These are phyloP conservation scores for Triplophysa rosa DNA, from an alignment of 2,113 vertebrate species.

Conservation along the genomic window DNA sequence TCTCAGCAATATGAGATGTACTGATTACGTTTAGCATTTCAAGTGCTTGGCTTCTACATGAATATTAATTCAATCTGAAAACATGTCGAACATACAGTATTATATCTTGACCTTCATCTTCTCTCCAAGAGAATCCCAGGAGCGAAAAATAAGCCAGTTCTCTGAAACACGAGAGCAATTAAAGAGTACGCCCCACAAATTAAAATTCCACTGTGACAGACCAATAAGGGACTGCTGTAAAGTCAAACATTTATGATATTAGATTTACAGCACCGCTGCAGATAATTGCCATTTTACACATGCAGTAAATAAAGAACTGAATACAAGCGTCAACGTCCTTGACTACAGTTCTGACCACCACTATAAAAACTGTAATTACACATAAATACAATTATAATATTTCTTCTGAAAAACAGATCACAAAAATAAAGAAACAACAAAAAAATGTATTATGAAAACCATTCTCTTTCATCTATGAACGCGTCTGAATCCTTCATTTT, in stretches of 20 bases:
- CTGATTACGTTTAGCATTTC: constrained; percentile 8
- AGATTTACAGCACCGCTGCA: constrained; percentile 38
- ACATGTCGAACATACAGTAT: constrained; percentile 5
- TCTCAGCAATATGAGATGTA: neutral
- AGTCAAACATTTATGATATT: constrained; percentile 37
- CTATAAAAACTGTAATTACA: constrained; percentile 40
- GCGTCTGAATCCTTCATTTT: constrained; percentile 20
- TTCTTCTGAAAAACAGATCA: constrained; percentile 6
- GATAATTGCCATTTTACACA: constrained; percentile 44
- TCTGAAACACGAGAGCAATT: constrained; percentile 44
- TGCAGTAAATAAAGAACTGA: constrained; percentile 34
- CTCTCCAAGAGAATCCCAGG: neutral
- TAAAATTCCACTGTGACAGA: constrained; percentile 44
- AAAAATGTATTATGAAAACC: neutral
- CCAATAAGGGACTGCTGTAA: constrained; percentile 49
- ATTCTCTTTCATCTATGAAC: constrained; percentile 35
- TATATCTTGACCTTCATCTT: constrained; percentile 18
- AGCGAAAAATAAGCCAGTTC: constrained; percentile 8
- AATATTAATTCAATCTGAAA: neutral
- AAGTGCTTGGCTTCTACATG: neutral
- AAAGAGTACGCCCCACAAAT: constrained; percentile 46
- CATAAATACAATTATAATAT: constrained; percentile 3
- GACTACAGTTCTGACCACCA: neutral
- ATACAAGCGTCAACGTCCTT: constrained; percentile 21
- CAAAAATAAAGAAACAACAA: constrained; percentile 9